Conservation (phyloP, 2,888 invertebrate species). For the Acleris sparsana region DNA sequence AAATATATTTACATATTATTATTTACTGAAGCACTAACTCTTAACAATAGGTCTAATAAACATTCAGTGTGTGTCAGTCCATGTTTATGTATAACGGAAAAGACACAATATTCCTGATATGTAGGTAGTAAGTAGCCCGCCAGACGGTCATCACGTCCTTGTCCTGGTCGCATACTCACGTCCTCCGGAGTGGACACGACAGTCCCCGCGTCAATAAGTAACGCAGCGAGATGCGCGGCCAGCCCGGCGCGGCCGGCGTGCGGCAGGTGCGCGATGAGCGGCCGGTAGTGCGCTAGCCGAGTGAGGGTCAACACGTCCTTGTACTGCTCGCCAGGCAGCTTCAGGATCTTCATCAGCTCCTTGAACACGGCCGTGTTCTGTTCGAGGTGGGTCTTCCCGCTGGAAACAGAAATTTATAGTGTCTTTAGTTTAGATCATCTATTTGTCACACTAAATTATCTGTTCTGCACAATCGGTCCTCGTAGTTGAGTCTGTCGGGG, state of each 20-base stretch:
- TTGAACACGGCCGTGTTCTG: conserved; percentile 93
- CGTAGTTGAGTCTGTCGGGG: conserved; percentile 96
- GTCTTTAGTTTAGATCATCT: too few species aligned
- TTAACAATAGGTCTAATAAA: too few species aligned
- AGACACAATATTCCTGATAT: too few species aligned
- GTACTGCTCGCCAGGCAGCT: conserved; percentile 97
- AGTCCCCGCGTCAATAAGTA: conserved; percentile 95
- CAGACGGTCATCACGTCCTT: too few species aligned
- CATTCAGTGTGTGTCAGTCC: too few species aligned
- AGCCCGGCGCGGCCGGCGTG: conserved; percentile 93
- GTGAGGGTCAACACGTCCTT: conserved; percentile 95
- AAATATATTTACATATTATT: not conserved
- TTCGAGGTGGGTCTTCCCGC: conserved; percentile 84
- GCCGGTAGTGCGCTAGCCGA: conserved; percentile 93
- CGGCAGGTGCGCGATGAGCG: conserved; percentile 93
- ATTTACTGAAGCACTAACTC: not conserved
- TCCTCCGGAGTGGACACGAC: conserved; percentile 94
- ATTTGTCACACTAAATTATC: conserved; percentile 75
- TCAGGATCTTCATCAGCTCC: conserved; percentile 95
- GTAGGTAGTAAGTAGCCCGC: too few species aligned
- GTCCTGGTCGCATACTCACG: conserved; percentile 65
- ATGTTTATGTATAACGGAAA: too few species aligned
- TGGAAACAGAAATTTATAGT: conserved; percentile 48
- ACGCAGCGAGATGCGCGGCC: conserved; percentile 94
- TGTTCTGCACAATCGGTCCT: conserved; percentile 95